A percentile compares a stretch with the other conserved stretches of the same genome.
phyloP scores from a whole-genome alignment of 2,888 invertebrate genomes.

The Conus canariensis region DNA sequence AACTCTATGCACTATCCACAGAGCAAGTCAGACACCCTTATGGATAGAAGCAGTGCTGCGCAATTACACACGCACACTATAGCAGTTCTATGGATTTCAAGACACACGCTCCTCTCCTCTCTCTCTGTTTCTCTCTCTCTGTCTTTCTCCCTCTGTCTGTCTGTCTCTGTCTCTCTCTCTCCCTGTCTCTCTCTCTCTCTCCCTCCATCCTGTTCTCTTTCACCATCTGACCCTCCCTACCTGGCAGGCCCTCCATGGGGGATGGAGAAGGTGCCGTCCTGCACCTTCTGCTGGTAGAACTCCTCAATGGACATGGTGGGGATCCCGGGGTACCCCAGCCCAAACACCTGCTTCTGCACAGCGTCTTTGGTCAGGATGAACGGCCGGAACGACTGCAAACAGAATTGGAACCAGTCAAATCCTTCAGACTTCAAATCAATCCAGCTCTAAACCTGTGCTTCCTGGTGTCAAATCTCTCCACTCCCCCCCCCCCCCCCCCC shows the following conservation, averaged over 20 bases:
- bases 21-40: no score
- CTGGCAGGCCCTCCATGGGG: conserved; percentile 45
- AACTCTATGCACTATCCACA: no score
- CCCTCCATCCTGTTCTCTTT: neutral
- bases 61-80: no score
- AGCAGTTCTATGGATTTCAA: no score
- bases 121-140: neutral
- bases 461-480: no score
- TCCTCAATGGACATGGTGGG: conserved; percentile 96
- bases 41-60: no score
- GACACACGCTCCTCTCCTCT: neutral
- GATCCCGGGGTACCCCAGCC: conserved; percentile 95
- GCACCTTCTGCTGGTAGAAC: conserved; percentile 89
- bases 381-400: conserved; percentile 72
- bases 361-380: conserved; percentile 88
- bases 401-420: neutral
- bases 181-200: no score
- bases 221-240: neutral
- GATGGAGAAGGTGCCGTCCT: conserved; percentile 61
- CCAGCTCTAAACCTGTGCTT: no score
- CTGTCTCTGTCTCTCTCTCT: neutral
- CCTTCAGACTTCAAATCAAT: neutral
- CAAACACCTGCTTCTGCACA: conserved; percentile 94
- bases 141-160: neutral
- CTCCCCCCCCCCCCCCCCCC: no score